Evolutionary conservation across 2,797 vertebrate species (phyloP).

Genomic region (Poecilia gillii): DNA sequence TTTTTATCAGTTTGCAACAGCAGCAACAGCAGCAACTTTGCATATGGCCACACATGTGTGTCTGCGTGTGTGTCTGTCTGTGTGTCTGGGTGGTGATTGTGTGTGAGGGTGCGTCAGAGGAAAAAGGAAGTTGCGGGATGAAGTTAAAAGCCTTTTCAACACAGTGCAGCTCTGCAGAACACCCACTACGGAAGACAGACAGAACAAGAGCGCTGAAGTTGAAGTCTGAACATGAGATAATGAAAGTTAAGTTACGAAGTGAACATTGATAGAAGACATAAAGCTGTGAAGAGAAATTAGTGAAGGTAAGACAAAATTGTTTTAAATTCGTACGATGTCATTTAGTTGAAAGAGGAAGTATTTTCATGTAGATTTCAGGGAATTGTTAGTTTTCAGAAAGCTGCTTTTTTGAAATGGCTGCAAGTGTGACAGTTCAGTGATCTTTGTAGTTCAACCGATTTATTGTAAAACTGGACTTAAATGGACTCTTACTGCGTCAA

Average conservation of each 20-base stretch:
- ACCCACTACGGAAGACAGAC: conserved; percentile 76
- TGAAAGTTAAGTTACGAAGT: conserved; percentile 41
- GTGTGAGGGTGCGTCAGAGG: conserved; percentile 69
- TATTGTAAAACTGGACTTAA: neutral
- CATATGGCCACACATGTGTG: conserved; percentile 18
- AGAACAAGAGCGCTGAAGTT: conserved; percentile 43
- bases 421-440: neutral
- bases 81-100: conserved; percentile 25
- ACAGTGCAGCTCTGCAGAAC: conserved; percentile 79
- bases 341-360: neutral
- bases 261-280: conserved; percentile 35
- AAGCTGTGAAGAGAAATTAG: conserved; percentile 19
- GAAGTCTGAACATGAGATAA: conserved; percentile 49
- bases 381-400: neutral
- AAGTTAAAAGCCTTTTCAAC: conserved; percentile 78
- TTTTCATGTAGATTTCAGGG: neutral
- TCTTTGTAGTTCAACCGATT: neutral
- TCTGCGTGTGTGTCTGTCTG: conserved; percentile 41
- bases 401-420: neutral
- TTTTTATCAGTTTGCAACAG: conserved; percentile 30
- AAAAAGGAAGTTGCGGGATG: conserved; percentile 83
- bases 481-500: neutral
- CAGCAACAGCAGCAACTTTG: conserved; percentile 24
- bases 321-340: neutral
- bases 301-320: conserved; percentile 50